Evolutionary conservation across 1,140 invertebrate species (phyloP), one percentile per base, ranked within the genome.

Genomic region (Drosophila sturtevanti): DNA sequence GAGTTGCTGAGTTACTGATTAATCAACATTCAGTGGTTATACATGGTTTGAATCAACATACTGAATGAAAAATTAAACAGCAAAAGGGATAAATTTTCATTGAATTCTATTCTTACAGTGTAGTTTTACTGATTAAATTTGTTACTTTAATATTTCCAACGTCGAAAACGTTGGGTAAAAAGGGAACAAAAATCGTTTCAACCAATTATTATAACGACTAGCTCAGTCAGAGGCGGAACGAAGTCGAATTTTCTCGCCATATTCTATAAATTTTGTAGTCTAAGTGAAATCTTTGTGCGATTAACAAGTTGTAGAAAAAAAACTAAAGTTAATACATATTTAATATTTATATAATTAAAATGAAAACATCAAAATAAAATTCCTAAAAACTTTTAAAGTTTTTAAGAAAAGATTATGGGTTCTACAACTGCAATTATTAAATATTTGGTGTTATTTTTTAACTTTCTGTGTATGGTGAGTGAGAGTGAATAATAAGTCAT

Each of bases 391-490:
- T n/a, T n/a, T n/a, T n/a, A n/a, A n/a, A n/a, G n/a, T n/a, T n/a
- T n/a, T n/a, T n/a, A n/a, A n/a, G n/a, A n/a, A n/a, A n/a, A n/a
- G n/a, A n/a, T n/a, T n/a, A 90, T 90, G 87, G 77, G 77, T 87
- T 90, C 73, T 74, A 78, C 77, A 68, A 80, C 79, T 63, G 48
- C 64, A 34, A 68, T 70, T 38, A 77, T 90, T 63, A 90, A 71
- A 69, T 87, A 78, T 68, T 48, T 90, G 51, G 72, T 77, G 11
- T 82, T 90, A 31, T 48, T 90, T 7, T 82, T 90, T 37, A 90
- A 82, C 64, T 59, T 72, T 2, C 52, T 90, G 18, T 82, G 85
- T 44, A 66, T 71, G 81, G 86, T 90, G 59, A 89, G 86, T 90
- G 22, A 72, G 48, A 41, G 4, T 24, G 12, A 54, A 18, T 31